Base-by-base conservation (phyloP, 2,888 invertebrate genomes). In the Laothoe populi region DNA sequence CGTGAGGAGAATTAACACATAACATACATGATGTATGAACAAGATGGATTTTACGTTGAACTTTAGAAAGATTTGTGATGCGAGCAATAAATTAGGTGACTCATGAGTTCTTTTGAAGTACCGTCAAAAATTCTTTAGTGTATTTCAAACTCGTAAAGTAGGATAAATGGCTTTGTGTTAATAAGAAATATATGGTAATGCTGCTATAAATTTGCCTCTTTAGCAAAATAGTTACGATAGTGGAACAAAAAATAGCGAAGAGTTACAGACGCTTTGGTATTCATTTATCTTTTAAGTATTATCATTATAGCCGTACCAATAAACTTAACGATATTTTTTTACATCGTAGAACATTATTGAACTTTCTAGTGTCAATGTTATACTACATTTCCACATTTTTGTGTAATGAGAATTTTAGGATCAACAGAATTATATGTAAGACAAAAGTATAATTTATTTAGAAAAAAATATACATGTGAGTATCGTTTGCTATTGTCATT, bases 1-100 rank as follows among this genome's bases (percentile, higher is more conserved):
- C 73, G 71, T 70, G 71, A 68, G 24, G 46, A 4, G 71, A 68
- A 71, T 73, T n/a, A 16, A 23, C 62, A 58, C 61, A 62, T 66
- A 59, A 64, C 38, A 59, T 60, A 53, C 66, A 69, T 70, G 69
- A 69, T 68, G 58, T 57, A 70, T 70, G 63, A 24, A 35, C 4
- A 19, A 59, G 21, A 44, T 26, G 23, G 44, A 59, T 24, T 42
- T 46, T 31, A 46, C 13, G 23, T 46, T 45, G 0, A 59, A 45
- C 16, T 59, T 40, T 57, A 38, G 8, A 23, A 40, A 58, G 42
- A 58, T 58, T 58, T 40, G 40, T 24, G 42, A 19, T 2, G 23
- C 35, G n/a, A 16, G 19, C n/a, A 11, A 40, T 58, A 58, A 23
- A 58, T 58, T 21, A 24, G 13, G 19, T 58, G 57, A 58, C 19